These are phyloP conservation scores for Mormyrus proboscirostris DNA, from an alignment of 2,797 vertebrate genomes.

Conservation along the genomic window DNA sequence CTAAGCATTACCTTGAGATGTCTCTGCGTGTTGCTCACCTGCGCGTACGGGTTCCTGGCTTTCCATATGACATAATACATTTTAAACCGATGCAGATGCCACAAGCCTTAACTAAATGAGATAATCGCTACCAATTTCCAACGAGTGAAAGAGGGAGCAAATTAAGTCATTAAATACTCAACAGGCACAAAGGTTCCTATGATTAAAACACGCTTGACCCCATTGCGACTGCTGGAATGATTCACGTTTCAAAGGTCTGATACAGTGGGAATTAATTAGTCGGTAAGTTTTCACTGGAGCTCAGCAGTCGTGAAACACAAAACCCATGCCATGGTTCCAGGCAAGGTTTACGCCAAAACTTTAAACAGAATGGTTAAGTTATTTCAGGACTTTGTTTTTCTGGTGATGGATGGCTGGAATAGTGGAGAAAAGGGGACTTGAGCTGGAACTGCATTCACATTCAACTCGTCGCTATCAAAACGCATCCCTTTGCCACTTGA, in stretches of 20 bases:
- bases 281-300: background rate
- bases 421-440: background rate
- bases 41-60: background rate
- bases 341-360: conserved; percentile 15
- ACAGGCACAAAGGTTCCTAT: conserved; percentile 15
- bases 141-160: conserved; percentile 6
- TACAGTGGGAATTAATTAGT: background rate
- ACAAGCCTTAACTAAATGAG: background rate
- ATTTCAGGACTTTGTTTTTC: background rate
- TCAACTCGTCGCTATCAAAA: background rate
- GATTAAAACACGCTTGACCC: conserved; percentile 18
- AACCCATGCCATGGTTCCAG: conserved; percentile 12
- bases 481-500: background rate
- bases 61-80: background rate
- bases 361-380: conserved; percentile 24
- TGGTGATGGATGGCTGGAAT: background rate
- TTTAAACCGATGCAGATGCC: conserved; percentile 2
- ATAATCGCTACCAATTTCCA: conserved; percentile 4
- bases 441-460: background rate
- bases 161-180: conserved; percentile 20
- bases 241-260: conserved; percentile 17
- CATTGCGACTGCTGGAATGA: conserved; percentile 13
- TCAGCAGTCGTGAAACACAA: background rate
- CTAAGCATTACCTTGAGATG: background rate
- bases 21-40: background rate